A percentile compares a stretch with the other conserved stretches of the same genome.
Conservation (phyloP, 2,888 invertebrate genomes). For the Hyposoter didymator region DNA sequence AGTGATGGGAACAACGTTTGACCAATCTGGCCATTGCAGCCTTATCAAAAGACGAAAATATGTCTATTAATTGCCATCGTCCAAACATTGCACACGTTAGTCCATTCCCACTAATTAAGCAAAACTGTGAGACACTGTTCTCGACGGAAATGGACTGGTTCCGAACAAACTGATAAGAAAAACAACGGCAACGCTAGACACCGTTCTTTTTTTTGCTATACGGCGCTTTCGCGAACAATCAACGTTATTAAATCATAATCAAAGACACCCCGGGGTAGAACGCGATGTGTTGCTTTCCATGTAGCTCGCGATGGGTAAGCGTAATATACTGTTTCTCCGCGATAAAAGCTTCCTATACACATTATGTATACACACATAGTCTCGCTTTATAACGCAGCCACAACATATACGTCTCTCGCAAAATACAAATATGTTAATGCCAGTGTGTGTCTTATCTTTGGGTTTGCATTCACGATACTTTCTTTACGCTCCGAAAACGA, state of each 20-base stretch:
- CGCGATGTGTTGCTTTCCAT: constrained; percentile 42
- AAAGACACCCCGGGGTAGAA: constrained; percentile 53
- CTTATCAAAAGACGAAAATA: neutral
- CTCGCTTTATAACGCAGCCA: neutral
- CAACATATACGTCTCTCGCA: constrained; percentile 1
- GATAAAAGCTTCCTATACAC: constrained; percentile 21
- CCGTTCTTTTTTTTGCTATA: neutral
- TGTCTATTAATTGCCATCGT: neutral
- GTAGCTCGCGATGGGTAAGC: constrained; percentile 64
- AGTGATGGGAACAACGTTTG: neutral
- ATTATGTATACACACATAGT: neutral
- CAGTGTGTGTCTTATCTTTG: constrained; percentile 37
- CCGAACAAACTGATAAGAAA: neutral
- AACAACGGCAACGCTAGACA: neutral
- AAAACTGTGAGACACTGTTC: neutral
- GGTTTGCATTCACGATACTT: constrained; percentile 24
- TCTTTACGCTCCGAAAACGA: constrained; percentile 8
- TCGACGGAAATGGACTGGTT: neutral
- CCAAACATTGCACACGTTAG: neutral
- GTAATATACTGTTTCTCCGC: constrained; percentile 60
- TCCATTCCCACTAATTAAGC: neutral
- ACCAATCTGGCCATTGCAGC: neutral
- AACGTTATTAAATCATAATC: constrained; percentile 68
- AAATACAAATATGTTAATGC: constrained; percentile 20
- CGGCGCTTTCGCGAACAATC: constrained; percentile 42